These are phyloP conservation scores for Cryptomyrus ogoouensis DNA, from an alignment of 2,113 vertebrate species.

Conservation along the genomic window DNA sequence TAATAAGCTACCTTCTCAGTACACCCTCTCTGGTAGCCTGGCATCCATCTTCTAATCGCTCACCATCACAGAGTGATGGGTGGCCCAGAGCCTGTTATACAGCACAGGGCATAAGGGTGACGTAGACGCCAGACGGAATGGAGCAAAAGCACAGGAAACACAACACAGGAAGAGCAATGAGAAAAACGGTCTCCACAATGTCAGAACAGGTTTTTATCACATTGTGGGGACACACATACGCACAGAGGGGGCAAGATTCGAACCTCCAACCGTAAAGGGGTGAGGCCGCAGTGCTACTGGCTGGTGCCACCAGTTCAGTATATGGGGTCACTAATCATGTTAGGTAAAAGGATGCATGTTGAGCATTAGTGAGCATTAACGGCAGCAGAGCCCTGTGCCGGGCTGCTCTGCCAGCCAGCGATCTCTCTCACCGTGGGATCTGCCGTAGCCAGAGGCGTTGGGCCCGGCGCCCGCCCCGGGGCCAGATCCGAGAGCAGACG, in stretches of 20 bases:
- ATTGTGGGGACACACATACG: neutral
- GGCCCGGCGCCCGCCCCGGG: constrained; percentile 61
- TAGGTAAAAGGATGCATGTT: neutral
- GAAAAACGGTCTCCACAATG: neutral
- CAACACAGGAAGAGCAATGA: neutral
- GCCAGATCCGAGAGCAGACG: constrained; percentile 67
- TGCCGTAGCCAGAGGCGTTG: constrained; percentile 69
- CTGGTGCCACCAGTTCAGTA: neutral
- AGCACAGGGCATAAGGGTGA: neutral
- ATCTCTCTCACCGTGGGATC: constrained; percentile 73
- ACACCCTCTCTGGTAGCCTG: neutral
- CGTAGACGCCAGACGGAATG: neutral
- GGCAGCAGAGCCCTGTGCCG: neutral
- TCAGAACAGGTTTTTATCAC: too few relatives aligned
- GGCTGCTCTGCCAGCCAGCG: neutral
- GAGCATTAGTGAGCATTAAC: neutral
- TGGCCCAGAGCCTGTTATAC: neutral
- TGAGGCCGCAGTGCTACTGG: neutral
- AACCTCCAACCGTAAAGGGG: neutral
- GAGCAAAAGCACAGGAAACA: neutral
- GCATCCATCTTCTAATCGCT: neutral
- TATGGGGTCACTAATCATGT: neutral
- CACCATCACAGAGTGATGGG: neutral
- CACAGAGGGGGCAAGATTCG: neutral
- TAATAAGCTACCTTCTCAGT: neutral